A percentile compares a stretch with the other conserved stretches of the same genome.
Evolutionary conservation across 2,113 vertebrate genomes (phyloP).

Genomic region (Lonchura striata): DNA sequence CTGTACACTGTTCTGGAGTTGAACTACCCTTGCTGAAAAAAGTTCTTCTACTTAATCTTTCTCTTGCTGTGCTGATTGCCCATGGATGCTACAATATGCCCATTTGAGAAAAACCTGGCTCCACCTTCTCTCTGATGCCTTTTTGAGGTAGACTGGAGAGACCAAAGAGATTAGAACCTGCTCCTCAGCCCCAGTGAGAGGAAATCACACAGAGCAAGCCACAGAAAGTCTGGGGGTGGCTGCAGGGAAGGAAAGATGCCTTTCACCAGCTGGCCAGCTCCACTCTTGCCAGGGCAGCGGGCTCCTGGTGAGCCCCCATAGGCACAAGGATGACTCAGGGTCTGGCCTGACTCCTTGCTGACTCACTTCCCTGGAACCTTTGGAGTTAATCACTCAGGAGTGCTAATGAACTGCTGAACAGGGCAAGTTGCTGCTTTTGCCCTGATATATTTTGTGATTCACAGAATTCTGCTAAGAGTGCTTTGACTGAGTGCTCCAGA

Average conservation of each 20-base stretch:
- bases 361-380: conserved; percentile 25
- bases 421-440: conserved; percentile 8
- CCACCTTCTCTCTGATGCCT: not conserved
- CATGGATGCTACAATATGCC: not conserved
- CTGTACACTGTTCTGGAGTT: not conserved
- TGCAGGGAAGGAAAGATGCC: not conserved
- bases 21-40: not conserved
- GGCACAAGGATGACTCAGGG: not conserved
- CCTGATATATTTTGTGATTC: not conserved
- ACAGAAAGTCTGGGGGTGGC: not conserved
- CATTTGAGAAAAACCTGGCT: not conserved
- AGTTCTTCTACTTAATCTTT: not conserved
- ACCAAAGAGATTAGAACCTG: not conserved
- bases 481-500: not conserved
- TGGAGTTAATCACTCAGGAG: conserved; percentile 10
- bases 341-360: not conserved
- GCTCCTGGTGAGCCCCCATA: not conserved
- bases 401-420: conserved; percentile 32
- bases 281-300: rapidly evolving
- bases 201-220: not conserved
- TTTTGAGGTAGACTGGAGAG: not conserved
- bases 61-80: not conserved
- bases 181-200: not conserved
- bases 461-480: not conserved
- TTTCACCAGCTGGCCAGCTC: not conserved